Evolutionary conservation across 2,797 vertebrate genomes (phyloP), one percentile per base, ranked within the genome.

Genomic region (Calcarius lapponicus): DNA sequence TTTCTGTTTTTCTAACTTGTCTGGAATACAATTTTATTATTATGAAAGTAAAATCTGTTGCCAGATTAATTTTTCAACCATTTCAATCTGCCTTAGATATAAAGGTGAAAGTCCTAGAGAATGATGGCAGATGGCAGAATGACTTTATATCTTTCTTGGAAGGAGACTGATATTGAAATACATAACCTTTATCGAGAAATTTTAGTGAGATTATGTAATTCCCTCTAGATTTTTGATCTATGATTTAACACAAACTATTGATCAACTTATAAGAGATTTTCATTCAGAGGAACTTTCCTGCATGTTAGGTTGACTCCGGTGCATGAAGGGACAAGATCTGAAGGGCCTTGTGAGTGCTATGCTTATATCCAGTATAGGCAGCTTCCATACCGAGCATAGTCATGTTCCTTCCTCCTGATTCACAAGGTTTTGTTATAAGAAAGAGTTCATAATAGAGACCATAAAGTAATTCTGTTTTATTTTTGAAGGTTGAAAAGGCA

Each of bases 241-340:
- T 5, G 29, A 84, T 70, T 84, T 85, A 70, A 48, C 17, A 26
- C 7, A 42, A 47, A 20, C 14, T 48, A 80, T 34, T 32, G 56
- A 78, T 47, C 9, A 70, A 16, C 0, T 40, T 56, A 42, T 29
- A 18, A 43, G 22, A 53, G 10, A 13, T 89, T 89, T 92, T 85
- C 12, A 48, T n/a, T 84, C 40, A 42, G 53, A 80, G 32, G 34
- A 65, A 3, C 2, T 84, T 83, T 73, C 3, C 26, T 67, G 64
- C 6, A 2, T 38, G 14, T 73, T 65, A 54, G 11, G 3, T 58
- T 79, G 43, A 29, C 12, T 75, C 13, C 17, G 38, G 31, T 53
- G 21, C 13, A 24, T 31, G 60, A 80, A 34, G 9, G 14, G 21
- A 65, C 13, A 28, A 0, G 0, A 48, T 28, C 26, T 82, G 58